Base-by-base conservation (phyloP, 2,797 vertebrate genomes). In the Xiphophorus birchmanni region DNA sequence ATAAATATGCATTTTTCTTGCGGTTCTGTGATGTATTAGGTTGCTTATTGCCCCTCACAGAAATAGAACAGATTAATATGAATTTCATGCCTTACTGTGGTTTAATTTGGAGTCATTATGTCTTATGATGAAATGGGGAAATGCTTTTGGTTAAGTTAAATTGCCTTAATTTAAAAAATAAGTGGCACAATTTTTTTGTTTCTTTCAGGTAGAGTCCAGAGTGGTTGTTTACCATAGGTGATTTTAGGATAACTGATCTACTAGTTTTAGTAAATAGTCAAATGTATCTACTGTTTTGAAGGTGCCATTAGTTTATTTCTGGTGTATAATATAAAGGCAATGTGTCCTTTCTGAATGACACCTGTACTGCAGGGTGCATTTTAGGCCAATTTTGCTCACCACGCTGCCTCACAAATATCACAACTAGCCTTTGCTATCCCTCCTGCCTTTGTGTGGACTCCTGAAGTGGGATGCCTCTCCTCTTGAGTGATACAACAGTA, bases 401-500 rank as follows among this genome's bases (percentile, higher is more conserved):
- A 79, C 87, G 83, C 89, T 83, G 79, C 83, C 84, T 94, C 83
- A 89, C 85, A 83, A 89, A 86, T 84, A 80, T 74, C 85, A 80
- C 80, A 87, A 40, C 48, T 80, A 74, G 79, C 58, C 50, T 77
- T 54, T 85, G 75, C 73, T 77, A 72, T 76, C 79, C 72, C 88
- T 80, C 54, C 7, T 86, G 88, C 83, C 84, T 82, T 90, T 77
- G 74, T 91, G 90, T 80, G 91, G 86, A 89, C 89, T 88, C 78
- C 87, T 91, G 91, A 95, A 94, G 89, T 93, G 91, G 91, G 87
- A 95, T 92, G 91, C 87, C 92, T 89, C 89, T 94, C 92, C 92
- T 93, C 91, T 89, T 56, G 65, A 94, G 93, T 84, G 88, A 91
- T 91, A 90, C 89, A 87, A 90, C 90, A 92, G 91, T 90, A 93